A percentile compares a stretch with the other conserved stretches of the same genome.
These are phyloP conservation scores for Catocala sponsa DNA, from an alignment of 2,888 invertebrate genomes.

Conservation along the genomic window DNA sequence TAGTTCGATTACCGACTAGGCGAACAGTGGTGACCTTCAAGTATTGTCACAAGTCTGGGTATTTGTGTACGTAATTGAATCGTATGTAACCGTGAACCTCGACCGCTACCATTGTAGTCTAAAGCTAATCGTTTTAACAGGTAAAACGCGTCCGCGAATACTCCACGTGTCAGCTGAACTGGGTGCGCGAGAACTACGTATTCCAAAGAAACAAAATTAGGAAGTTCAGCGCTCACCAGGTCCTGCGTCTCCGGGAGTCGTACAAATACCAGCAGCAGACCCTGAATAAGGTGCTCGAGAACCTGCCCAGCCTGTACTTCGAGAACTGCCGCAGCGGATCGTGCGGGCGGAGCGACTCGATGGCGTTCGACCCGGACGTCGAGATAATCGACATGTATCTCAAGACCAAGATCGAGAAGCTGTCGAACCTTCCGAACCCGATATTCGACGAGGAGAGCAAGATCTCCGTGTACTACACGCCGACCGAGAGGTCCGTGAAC, in stretches of 20 bases:
- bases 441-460: slow-evolving; percentile 90
- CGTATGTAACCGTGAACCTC: neutral
- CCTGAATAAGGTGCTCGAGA: slow-evolving; percentile 97
- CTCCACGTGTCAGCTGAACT: slow-evolving; percentile 96
- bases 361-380: slow-evolving; percentile 91
- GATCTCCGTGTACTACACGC: slow-evolving; percentile 94
- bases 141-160: slow-evolving; percentile 97
- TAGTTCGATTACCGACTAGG: neutral
- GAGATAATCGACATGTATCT: slow-evolving; percentile 90
- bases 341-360: slow-evolving; percentile 92
- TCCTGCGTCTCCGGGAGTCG: slow-evolving; percentile 95
- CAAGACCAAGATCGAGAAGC: slow-evolving; percentile 90
- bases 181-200: slow-evolving; percentile 98
- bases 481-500: slow-evolving; percentile 90
- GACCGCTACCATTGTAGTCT: neutral
- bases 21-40: neutral
- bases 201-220: slow-evolving; percentile 97
- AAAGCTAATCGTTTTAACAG: slow-evolving; percentile 76
- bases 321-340: slow-evolving; percentile 97
- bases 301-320: slow-evolving; percentile 95
- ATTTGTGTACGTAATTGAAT: neutral
- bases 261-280: slow-evolving; percentile 99
- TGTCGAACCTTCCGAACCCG: slow-evolving; percentile 84
- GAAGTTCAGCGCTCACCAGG: slow-evolving; percentile 97
- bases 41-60: neutral